phyloP scores from a whole-genome alignment of 2,113 vertebrate genomes.

The Chunga burmeisteri region DNA sequence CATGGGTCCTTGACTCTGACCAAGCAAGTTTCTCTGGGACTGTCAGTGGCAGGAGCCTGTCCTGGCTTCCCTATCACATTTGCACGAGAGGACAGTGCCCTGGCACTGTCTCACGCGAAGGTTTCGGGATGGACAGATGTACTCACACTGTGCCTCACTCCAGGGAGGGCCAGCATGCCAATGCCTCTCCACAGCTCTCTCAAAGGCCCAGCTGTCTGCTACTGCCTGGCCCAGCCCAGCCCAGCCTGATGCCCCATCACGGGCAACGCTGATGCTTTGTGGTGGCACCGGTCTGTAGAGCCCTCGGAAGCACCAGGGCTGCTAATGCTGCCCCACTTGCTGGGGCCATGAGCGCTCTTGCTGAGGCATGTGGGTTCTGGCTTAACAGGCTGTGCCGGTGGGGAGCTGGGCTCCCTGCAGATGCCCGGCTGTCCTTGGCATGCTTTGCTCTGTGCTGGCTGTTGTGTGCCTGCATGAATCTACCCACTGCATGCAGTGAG shows the following conservation, averaged over 20 bases:
- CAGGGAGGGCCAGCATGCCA: background rate
- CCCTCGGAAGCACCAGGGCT: background rate
- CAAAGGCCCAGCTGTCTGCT: background rate
- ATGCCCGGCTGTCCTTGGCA: background rate
- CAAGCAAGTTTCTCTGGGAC: background rate
- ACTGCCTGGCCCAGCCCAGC: background rate
- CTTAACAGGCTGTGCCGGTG: background rate
- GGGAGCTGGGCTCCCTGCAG: background rate
- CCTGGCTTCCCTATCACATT: background rate
- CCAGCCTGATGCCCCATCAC: background rate
- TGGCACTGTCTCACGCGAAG: fast-evolving
- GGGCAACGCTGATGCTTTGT: background rate
- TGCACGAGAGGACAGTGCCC: background rate
- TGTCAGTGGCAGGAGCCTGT: background rate
- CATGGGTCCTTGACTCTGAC: background rate
- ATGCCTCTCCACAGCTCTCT: background rate
- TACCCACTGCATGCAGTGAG: background rate
- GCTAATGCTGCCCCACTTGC: background rate
- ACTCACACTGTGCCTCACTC: fast-evolving
- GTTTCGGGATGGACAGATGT: background rate
- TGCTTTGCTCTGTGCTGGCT: background rate
- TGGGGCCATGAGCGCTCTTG: background rate
- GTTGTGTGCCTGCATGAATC: background rate
- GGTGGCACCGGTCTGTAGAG: background rate
- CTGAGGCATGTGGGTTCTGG: background rate